Conservation (phyloP, 2,797 vertebrate species). For the Tokudaia tokunoshimensis region DNA sequence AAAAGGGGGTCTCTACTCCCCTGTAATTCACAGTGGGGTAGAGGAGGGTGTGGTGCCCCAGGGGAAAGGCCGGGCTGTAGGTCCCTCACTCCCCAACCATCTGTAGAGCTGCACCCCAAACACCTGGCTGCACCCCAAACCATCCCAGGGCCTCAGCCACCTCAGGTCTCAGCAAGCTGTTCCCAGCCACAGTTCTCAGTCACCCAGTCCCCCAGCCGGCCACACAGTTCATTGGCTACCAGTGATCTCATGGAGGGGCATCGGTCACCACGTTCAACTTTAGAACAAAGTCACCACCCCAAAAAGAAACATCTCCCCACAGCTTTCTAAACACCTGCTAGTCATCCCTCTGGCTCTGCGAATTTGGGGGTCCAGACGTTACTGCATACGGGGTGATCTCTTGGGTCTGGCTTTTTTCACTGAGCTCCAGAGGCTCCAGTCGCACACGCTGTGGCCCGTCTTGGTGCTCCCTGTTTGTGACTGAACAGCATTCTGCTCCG, state of each 20-base stretch:
- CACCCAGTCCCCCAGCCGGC: no score
- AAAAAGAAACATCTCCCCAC: not conserved
- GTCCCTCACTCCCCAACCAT: not conserved
- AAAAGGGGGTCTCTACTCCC: not conserved
- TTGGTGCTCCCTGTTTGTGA: not conserved
- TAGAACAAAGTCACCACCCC: not conserved
- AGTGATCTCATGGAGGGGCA: not conserved
- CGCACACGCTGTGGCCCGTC: fast-evolving
- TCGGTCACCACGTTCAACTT: not conserved
- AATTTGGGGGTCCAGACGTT: not conserved
- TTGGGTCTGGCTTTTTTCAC: not conserved
- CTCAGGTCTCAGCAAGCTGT: not conserved
- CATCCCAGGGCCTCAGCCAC: not conserved
- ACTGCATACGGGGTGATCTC: not conserved
- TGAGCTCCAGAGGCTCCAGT: not conserved
- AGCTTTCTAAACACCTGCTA: not conserved
- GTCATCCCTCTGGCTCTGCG: not conserved
- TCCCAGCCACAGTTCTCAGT: not conserved
- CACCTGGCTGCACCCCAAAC: not conserved
- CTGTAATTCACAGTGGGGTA: not conserved
- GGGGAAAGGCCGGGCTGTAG: no score
- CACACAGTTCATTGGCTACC: not conserved
- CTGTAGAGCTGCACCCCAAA: not conserved
- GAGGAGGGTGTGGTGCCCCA: not conserved
- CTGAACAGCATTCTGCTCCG: not conserved